phyloP scores from a whole-genome alignment of 2,113 vertebrate species.

The Tenrec ecaudatus region DNA sequence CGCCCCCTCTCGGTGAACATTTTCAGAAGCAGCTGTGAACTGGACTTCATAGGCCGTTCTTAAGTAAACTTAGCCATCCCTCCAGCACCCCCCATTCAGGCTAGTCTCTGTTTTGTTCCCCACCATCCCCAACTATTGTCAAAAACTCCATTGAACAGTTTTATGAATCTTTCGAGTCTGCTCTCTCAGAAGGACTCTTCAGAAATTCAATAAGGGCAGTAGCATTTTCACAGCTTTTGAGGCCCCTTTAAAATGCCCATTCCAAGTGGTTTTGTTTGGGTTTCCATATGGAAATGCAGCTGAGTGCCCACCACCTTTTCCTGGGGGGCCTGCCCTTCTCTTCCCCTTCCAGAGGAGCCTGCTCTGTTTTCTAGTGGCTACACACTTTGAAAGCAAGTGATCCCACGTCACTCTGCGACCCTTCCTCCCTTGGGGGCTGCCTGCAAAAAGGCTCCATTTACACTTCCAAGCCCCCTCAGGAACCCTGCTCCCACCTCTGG shows the following conservation, averaged over 20 bases:
- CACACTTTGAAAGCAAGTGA: conserved; percentile 33
- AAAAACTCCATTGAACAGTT: conserved; percentile 37
- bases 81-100: background rate
- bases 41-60: background rate
- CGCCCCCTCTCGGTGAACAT: background rate
- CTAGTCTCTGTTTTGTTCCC: background rate
- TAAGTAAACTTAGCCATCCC: background rate
- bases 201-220: background rate
- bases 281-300: background rate
- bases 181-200: background rate
- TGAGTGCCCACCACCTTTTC: too few species aligned
- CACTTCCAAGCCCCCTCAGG: background rate
- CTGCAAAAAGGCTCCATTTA: background rate
- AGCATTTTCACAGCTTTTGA: background rate
- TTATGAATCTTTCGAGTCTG: background rate
- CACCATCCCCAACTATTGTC: background rate
- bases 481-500: background rate
- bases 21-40: background rate
- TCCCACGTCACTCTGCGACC: background rate
- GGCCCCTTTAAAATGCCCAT: background rate
- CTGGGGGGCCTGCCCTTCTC: background rate
- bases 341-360: background rate
- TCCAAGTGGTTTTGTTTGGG: background rate
- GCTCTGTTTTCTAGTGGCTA: background rate
- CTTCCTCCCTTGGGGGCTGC: background rate